Evolutionary conservation across 1,140 invertebrate species (phyloP).

Genomic region (Coenobita brevimanus): DNA sequence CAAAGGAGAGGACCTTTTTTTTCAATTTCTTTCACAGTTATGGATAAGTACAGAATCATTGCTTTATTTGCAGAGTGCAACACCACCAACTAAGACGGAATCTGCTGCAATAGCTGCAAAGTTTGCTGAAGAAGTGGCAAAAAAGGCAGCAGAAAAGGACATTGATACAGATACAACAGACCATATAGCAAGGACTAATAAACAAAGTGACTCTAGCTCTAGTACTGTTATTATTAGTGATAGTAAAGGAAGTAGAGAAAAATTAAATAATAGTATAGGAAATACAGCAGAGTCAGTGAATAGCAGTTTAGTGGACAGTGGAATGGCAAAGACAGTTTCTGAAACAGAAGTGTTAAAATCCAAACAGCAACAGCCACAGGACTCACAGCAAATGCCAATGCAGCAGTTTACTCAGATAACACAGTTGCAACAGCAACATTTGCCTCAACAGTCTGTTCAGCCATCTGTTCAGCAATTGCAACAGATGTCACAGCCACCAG

Average conservation of each 20-base stretch:
- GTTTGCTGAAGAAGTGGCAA: slow-evolving; percentile 57
- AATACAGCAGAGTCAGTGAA: slow-evolving; percentile 53
- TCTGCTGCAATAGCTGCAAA: slow-evolving; percentile 47
- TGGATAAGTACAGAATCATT: too few species aligned
- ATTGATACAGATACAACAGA: slow-evolving; percentile 49
- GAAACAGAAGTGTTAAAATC: slow-evolving; percentile 46
- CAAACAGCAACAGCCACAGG: slow-evolving; percentile 39
- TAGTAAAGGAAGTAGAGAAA: slow-evolving; percentile 62
- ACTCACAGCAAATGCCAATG: slow-evolving; percentile 29
- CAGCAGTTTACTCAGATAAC: background rate
- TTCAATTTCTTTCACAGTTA: too few species aligned
- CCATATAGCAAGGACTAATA: slow-evolving; percentile 60
- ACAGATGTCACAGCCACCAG: background rate
- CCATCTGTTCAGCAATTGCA: background rate
- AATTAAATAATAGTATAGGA: slow-evolving; percentile 62
- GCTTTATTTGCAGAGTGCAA: slow-evolving; percentile 50
- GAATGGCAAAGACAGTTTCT: slow-evolving; percentile 52
- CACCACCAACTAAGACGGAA: slow-evolving; percentile 51
- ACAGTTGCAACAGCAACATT: slow-evolving; percentile 18
- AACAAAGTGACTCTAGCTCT: slow-evolving; percentile 62
- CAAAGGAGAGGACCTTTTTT: too few species aligned
- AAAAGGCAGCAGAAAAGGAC: slow-evolving; percentile 60
- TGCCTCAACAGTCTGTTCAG: slow-evolving; percentile 9
- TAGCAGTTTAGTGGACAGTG: slow-evolving; percentile 52
- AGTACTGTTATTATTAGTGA: slow-evolving; percentile 60